Evolutionary conservation across 2,113 vertebrate species (phyloP), one percentile per base, ranked within the genome.

Genomic region (Vireo altiloquus): DNA sequence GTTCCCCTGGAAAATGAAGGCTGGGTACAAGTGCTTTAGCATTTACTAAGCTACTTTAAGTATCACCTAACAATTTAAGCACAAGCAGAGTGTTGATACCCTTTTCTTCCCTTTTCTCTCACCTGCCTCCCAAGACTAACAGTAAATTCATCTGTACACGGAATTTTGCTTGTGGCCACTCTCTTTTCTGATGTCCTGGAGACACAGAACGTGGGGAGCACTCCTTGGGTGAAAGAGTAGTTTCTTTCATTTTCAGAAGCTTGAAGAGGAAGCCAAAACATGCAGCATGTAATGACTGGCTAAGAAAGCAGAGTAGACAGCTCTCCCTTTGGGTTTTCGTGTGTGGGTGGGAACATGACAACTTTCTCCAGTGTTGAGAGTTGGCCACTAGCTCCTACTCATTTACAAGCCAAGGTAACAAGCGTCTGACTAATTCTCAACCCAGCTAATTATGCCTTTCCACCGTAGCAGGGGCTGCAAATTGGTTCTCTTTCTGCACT

Each of bases 401-500:
- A 21, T 82, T 90, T 95, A 35, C 56, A 86, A 87, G n/a, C 68
- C 47, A 37, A 88, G 79, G 66, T 76, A 85, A 79, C 63, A 49
- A 37, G 50, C 11, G 3, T 89, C 44, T 90, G 74, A 82, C 61
- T 89, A 72, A 87, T 93, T 94, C 52, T 90, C 80, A 92, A 63
- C 19, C 42, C 57, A 56, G 75, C 49, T 69, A 68, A 5, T 84
- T 87, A 71, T 9, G 40, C 69, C 60, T 84, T 84, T 56, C 52
- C 60, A 56, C 50, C 10, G 10, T 1, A 64, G 40, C 37, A 75
- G 24, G 22, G 59, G 69, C 49, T 24, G 70, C 46, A 90, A 61
- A 87, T 71, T 64, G 47, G 42, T 66, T n/a, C 50, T 87, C 9
- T 60, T 17, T 87, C 44, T 82, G 54, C 49, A 35, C n/a, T 90